phyloP scores from a whole-genome alignment of 2,888 invertebrate species.

The Apodemia arnacis region DNA sequence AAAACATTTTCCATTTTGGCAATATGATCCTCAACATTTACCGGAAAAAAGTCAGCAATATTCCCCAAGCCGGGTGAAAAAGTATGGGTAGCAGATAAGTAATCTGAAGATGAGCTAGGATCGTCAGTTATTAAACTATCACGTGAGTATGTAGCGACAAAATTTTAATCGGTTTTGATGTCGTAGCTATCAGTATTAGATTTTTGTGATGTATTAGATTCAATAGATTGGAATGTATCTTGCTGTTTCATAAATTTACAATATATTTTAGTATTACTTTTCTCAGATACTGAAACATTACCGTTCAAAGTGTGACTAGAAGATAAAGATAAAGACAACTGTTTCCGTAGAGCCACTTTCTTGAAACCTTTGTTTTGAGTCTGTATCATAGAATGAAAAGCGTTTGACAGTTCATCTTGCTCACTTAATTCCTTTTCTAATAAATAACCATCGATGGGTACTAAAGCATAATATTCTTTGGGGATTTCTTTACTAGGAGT shows the following conservation, averaged over 20 bases:
- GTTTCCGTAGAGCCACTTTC: constrained; percentile 88
- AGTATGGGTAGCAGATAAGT: constrained; percentile 90
- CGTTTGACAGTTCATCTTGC: constrained; percentile 92
- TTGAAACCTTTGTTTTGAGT: constrained; percentile 88
- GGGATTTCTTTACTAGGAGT: constrained; percentile 91
- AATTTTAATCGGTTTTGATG: constrained; percentile 83
- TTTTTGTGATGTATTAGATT: neutral
- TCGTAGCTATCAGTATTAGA: neutral
- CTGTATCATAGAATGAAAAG: constrained; percentile 92
- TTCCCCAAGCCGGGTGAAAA: constrained; percentile 89
- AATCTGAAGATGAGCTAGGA: constrained; percentile 91
- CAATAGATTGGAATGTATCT: neutral
- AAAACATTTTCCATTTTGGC: constrained; percentile 91
- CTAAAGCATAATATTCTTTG: constrained; percentile 91
- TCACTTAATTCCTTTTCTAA: constrained; percentile 93
- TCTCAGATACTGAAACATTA: constrained; percentile 34
- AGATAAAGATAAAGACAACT: constrained; percentile 90
- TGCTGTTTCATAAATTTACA: neutral
- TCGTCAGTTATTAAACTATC: constrained; percentile 91
- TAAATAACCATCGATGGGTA: constrained; percentile 90
- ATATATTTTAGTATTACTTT: neutral
- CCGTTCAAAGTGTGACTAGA: constrained; percentile 89
- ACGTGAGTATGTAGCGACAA: constrained; percentile 89
- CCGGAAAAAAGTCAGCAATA: constrained; percentile 87
- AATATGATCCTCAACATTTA: constrained; percentile 89